Base-by-base conservation (phyloP, 2,888 invertebrate species). In the Aricia artaxerxes region DNA sequence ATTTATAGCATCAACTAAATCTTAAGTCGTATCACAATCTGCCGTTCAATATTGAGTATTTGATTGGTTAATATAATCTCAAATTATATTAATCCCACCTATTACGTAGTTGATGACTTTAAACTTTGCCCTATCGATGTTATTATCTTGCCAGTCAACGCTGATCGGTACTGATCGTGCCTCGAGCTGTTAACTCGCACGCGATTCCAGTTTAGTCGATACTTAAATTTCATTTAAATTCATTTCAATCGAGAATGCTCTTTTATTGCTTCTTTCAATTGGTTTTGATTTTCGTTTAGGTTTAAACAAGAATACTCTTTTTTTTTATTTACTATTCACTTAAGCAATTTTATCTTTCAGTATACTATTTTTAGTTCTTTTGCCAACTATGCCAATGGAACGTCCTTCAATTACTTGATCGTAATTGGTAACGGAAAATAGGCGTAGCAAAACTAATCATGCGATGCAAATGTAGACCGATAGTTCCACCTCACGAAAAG, bases 191-290 rank as follows among this genome's bases (percentile, higher is more conserved):
- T 60, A 81, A 72, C 44, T 75, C 64, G 83, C 92, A 92, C 92
- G 92, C 90, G 83, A 92, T 84, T 84, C 84, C 83, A 85, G 89
- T 91, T 91, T 89, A 90, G 85, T 93, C 92, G 85, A 92, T 92
- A 90, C 35, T 79, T 79, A 73, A 77, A 38, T 72, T 61, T 53
- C 40, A 60, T 75, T 73, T 40, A 24, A 11, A 16, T 35, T 73
- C 1, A 44, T 11, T n/a, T 73, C 49, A 64, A 77, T 61, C 49
- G 3, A 24, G 31, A 38, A 24, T 77, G 38, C 69, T 69, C 35
- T 69, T 69, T 69, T 69, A 38, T 69, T 31, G 64, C 11, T 69
- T 69, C 35, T 69, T 69, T 4, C 35, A 13, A 31, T 64, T 64
- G 4, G 13, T 13, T 38, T 31, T 69, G 11, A 69, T 16, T 35